Percentiles rank a stretch among this genome's conserved stretches.
Conservation (phyloP, 2,797 vertebrate genomes). For the Acipenser oxyrinchus region DNA sequence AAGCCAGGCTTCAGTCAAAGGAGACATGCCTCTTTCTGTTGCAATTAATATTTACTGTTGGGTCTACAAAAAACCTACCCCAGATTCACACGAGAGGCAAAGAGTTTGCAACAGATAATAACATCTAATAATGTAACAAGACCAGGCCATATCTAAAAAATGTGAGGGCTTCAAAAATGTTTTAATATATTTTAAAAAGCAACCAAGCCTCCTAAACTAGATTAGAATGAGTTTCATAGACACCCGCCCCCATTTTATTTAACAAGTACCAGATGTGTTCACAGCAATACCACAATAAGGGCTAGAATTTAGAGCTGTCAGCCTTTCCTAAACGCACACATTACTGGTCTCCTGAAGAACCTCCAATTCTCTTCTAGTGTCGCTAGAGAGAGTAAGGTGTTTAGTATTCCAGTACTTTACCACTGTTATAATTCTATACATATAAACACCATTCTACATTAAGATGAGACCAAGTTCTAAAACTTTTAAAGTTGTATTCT, state of each 20-base stretch:
- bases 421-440: too few relatives aligned
- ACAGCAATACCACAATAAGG: background rate
- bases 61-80: constrained; percentile 31
- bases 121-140: too few relatives aligned
- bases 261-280: constrained; percentile 24
- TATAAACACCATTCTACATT: too few relatives aligned
- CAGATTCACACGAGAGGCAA: constrained; percentile 19
- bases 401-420: too few relatives aligned
- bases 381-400: too few relatives aligned
- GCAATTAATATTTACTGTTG: constrained; percentile 49
- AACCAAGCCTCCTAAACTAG: background rate
- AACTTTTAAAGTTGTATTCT: too few relatives aligned
- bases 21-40: constrained; percentile 40
- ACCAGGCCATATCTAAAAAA: too few relatives aligned
- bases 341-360: background rate
- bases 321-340: constrained; percentile 1
- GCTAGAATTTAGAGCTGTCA: constrained; percentile 3
- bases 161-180: background rate
- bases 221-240: too few relatives aligned
- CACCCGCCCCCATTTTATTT: constrained; percentile 4
- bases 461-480: too few relatives aligned
- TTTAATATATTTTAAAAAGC: background rate
- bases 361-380: too few relatives aligned
- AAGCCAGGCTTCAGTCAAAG: constrained; percentile 68
- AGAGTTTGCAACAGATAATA: background rate